Conservation (phyloP, 2,113 vertebrate species). For the Aptenodytes patagonicus region DNA sequence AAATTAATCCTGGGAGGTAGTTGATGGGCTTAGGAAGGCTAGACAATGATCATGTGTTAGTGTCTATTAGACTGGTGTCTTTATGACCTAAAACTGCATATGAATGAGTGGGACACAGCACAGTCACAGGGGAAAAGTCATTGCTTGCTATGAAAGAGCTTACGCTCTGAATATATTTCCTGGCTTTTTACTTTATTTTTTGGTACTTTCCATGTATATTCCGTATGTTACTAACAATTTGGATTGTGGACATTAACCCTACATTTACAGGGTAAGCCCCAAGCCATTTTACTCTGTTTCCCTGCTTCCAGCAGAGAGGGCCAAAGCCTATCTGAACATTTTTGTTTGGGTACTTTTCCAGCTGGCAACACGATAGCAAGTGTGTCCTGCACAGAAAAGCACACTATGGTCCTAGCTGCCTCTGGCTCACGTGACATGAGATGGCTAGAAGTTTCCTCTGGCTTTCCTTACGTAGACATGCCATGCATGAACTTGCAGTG, state of each 20-base stretch:
- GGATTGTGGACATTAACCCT: not conserved
- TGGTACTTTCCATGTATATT: not conserved
- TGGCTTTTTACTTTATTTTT: not conserved
- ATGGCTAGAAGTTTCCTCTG: not conserved
- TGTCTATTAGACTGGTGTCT: not conserved
- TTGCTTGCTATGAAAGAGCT: not conserved
- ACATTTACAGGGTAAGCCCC: not conserved
- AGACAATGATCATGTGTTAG: not conserved
- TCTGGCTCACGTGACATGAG: not conserved
- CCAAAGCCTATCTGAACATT: not conserved
- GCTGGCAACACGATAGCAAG: not conserved
- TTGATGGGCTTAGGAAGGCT: not conserved
- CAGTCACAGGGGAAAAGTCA: not conserved
- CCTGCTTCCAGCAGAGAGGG: not conserved
- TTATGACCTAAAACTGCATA: not conserved
- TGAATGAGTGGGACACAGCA: not conserved
- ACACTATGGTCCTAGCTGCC: not conserved
- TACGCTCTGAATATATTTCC: not conserved
- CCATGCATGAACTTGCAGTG: constrained; percentile 25
- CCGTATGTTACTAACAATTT: not conserved
- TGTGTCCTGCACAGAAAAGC: not conserved
- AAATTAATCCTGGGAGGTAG: not conserved
- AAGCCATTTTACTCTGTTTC: not conserved
- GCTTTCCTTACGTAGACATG: not conserved
- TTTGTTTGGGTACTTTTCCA: not conserved